Evolutionary conservation across 37 sponge, comb jelly and placozoan species (phyloP).

Genomic region (Tethya wilhelma): DNA sequence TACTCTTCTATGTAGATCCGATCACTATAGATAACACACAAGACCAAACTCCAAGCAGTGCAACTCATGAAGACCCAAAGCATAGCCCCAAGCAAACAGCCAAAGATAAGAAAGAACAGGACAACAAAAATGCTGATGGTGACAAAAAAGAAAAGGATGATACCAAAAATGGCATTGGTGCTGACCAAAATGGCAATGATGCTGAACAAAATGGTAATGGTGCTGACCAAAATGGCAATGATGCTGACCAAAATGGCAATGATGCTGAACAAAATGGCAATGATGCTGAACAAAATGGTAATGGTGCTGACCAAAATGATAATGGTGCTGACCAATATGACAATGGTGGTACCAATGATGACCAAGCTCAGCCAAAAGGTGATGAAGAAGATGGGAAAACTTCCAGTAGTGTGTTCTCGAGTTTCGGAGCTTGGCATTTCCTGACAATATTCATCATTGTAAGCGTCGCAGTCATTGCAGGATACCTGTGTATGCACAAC

Average conservation of each 20-base stretch:
- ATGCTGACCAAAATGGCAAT: background rate
- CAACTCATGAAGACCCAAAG: no score
- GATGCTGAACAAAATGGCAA: background rate
- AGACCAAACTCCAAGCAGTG: no score
- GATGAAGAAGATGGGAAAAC: background rate
- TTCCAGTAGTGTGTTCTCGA: constrained; percentile 3
- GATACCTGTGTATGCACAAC: constrained; percentile 43
- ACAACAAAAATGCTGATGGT: background rate
- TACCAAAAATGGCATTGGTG: background rate
- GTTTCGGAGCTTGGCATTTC: constrained; percentile 48
- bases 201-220: background rate
- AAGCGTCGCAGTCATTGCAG: background rate
- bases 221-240: background rate
- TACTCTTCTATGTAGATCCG: no score
- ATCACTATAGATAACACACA: no score
- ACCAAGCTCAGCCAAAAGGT: background rate
- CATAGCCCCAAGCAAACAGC: no score
- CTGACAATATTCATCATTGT: constrained; percentile 32
- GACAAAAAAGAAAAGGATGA: background rate
- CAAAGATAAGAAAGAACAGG: no score
- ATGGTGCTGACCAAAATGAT: background rate
- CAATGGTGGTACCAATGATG: background rate
- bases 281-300: background rate
- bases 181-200: background rate
- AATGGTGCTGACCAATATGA: background rate